These are phyloP conservation scores for Petrocephalus schoutedeni DNA, from an alignment of 2,797 vertebrate genomes.

Conservation along the genomic window DNA sequence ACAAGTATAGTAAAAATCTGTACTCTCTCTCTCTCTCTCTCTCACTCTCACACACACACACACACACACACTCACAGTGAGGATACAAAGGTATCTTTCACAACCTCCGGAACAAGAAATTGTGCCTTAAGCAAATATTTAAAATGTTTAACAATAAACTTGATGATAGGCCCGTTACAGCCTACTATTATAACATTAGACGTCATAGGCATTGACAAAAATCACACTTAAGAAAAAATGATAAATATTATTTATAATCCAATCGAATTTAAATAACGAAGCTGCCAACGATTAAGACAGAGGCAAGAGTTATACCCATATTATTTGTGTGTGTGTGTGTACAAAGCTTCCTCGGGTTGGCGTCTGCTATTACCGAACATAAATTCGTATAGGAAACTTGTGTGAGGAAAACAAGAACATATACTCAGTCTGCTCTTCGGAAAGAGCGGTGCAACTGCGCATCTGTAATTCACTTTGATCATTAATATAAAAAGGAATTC, in stretches of 20 bases:
- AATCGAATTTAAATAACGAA: neutral
- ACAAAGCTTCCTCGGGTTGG: neutral
- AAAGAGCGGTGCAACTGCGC: neutral
- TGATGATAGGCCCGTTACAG: neutral
- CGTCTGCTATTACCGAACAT: neutral
- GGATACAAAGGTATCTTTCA: neutral
- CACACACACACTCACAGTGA: neutral
- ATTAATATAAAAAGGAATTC: neutral
- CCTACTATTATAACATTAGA: neutral
- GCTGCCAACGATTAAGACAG: neutral
- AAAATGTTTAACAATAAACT: neutral
- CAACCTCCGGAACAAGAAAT: neutral
- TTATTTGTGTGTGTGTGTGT: neutral
- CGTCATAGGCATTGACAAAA: neutral
- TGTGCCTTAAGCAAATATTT: neutral
- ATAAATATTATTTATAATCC: neutral
- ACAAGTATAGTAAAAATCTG: no score
- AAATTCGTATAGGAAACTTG: neutral
- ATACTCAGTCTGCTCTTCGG: neutral
- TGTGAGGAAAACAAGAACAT: neutral
- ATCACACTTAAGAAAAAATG: neutral
- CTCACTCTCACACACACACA: no score
- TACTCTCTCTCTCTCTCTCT: no score
- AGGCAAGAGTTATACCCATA: neutral
- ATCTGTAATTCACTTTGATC: conserved; percentile 8